These are phyloP conservation scores for Chalcis sispes DNA, from an alignment of 2,888 invertebrate species.

Conservation along the genomic window DNA sequence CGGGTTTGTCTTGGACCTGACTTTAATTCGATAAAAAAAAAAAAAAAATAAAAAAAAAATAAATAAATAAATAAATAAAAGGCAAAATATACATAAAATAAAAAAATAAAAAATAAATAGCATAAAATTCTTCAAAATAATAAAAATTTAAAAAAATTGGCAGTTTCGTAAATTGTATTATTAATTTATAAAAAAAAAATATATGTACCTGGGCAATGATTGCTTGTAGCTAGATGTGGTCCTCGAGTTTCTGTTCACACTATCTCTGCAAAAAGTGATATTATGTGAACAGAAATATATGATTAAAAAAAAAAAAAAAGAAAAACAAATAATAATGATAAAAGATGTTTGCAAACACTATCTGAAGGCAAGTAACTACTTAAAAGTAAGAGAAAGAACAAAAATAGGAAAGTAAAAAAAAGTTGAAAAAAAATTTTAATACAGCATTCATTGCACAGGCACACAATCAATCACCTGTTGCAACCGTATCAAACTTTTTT, in stretches of 20 bases:
- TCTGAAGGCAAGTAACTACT: constrained; percentile 72
- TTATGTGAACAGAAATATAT: constrained; percentile 76
- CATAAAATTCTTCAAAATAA: constrained; percentile 24
- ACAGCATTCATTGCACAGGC: constrained; percentile 76
- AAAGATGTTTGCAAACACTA: constrained; percentile 61
- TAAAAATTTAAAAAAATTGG: constrained; percentile 43
- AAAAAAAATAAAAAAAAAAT: constrained; percentile 24
- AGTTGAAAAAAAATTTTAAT: constrained; percentile 52
- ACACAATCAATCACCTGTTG: constrained; percentile 75
- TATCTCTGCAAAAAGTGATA: constrained; percentile 76
- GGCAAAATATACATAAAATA: neutral
- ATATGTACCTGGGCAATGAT: constrained; percentile 76
- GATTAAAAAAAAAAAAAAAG: constrained; percentile 59
- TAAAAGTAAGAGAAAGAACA: constrained; percentile 57
- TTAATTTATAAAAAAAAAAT: constrained; percentile 68
- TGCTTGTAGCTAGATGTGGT: constrained; percentile 77
- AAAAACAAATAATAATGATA: neutral
- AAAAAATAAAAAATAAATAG: constrained; percentile 15
- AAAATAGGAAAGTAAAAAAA: constrained; percentile 50
- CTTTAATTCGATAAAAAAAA: constrained; percentile 58
- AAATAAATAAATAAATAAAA: constrained; percentile 36
- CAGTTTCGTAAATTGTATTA: constrained; percentile 50
- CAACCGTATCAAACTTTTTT: constrained; percentile 70
- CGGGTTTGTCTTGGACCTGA: constrained; percentile 70
- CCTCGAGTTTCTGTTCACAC: constrained; percentile 77